A percentile compares a stretch with the other conserved stretches of the same genome.
phyloP scores from a whole-genome alignment of 1,140 invertebrate species.

The Macrobrachium rosenbergii region DNA sequence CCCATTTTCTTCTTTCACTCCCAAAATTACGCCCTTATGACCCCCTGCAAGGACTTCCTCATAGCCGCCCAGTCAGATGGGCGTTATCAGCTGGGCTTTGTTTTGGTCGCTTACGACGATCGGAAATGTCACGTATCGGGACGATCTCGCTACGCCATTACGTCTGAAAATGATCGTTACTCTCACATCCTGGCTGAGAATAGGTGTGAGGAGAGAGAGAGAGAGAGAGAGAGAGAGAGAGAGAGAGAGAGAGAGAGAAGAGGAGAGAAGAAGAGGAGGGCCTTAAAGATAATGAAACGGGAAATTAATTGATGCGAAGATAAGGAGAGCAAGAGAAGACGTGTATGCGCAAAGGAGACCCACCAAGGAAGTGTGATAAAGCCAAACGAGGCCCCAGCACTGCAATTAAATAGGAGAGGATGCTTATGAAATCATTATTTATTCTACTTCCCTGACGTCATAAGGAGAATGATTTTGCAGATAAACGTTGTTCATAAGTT shows the following conservation, averaged over 20 bases:
- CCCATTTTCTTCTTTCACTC: neutral
- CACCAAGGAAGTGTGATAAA: no score
- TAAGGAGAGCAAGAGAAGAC: no score
- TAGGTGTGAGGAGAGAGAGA: neutral
- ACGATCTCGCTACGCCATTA: slow-evolving; percentile 18
- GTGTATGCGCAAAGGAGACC: no score
- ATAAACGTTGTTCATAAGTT: no score
- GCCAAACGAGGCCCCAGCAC: no score
- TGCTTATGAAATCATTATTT: no score
- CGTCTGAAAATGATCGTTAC: neutral
- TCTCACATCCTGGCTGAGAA: neutral
- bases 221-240: neutral
- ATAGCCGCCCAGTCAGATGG: neutral
- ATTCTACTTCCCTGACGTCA: no score
- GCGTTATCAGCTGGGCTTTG: slow-evolving; percentile 24
- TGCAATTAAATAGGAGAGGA: no score
- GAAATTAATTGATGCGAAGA: neutral
- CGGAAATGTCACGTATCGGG: slow-evolving; percentile 35
- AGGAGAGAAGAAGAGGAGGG: neutral
- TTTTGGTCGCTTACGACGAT: slow-evolving; percentile 27
- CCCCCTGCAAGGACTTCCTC: slow-evolving; percentile 11
- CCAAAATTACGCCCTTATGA: slow-evolving; percentile 8
- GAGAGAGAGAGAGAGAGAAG: neutral
- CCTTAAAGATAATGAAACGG: neutral
- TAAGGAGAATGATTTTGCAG: no score